These are phyloP conservation scores for Cynodonichthys magdalenae DNA, from an alignment of 2,797 vertebrate species.

Conservation along the genomic window DNA sequence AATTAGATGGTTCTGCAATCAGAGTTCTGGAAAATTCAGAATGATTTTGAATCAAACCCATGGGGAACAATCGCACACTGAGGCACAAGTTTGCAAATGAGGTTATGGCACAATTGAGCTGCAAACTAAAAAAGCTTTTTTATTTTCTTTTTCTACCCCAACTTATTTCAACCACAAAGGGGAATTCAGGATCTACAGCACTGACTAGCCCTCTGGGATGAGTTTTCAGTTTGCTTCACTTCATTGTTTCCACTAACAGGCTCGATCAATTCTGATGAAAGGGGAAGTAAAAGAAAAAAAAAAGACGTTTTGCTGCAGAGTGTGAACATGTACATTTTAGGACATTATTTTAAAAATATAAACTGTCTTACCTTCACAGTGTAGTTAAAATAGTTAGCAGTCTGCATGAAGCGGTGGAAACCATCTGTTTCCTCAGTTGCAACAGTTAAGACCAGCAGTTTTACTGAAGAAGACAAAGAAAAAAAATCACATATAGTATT, in stretches of 20 bases:
- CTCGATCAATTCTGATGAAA: conserved; percentile 37
- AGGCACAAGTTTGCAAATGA: background rate
- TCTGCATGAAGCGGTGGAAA: conserved; percentile 92
- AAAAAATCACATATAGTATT: conserved; percentile 22
- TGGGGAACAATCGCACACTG: conserved; percentile 12
- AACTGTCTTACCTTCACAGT: conserved; percentile 88
- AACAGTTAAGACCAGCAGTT: conserved; percentile 92
- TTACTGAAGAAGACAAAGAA: conserved; percentile 79
- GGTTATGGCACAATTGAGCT: conserved; percentile 2
- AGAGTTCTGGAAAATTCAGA: conserved; percentile 3
- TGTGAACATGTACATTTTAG: background rate
- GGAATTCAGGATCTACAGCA: conserved; percentile 26
- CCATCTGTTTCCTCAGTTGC: conserved; percentile 94
- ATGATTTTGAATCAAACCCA: background rate
- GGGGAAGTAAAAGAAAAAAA: conserved; percentile 19
- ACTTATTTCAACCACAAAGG: conserved; percentile 25
- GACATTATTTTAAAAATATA: conserved; percentile 5
- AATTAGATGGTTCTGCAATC: background rate
- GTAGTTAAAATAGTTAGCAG: conserved; percentile 94
- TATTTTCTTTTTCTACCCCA: background rate
- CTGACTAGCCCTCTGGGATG: conserved; percentile 29
- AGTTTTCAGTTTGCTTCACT: conserved; percentile 29
- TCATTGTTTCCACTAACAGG: conserved; percentile 47
- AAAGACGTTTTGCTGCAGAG: conserved; percentile 8
- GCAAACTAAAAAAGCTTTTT: background rate